Evolutionary conservation across 1,140 invertebrate genomes (phyloP).

Genomic region (Cephus cinctus): DNA sequence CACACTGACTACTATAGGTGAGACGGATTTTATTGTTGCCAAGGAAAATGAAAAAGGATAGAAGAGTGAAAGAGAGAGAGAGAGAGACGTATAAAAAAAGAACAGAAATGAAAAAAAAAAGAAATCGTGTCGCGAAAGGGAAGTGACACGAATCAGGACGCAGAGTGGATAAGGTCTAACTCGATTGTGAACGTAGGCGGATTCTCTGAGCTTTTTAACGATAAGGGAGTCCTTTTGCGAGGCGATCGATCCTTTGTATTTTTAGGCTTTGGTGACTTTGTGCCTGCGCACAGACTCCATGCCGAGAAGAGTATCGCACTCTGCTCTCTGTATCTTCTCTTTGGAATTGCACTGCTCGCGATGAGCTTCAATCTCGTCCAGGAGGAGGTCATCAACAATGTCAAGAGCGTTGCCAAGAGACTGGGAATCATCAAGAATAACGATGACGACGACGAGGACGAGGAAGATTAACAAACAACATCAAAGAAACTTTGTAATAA

Average conservation of each 20-base stretch:
- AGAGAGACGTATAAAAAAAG: no score
- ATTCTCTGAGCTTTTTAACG: no score
- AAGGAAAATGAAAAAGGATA: not conserved
- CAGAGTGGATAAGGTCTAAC: no score
- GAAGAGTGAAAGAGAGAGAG: no score
- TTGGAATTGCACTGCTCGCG: constrained; percentile 94
- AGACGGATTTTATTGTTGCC: constrained; percentile 8
- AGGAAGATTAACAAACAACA: constrained; percentile 52
- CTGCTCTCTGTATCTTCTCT: constrained; percentile 89
- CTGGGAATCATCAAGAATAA: constrained; percentile 82
- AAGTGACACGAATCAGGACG: no score
- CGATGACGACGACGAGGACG: constrained; percentile 63
- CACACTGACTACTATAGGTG: constrained; percentile 88
- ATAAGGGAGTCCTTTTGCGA: no score
- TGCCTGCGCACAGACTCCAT: constrained; percentile 79
- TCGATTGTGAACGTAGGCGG: no score
- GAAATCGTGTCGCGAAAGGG: no score
- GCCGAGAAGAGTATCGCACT: constrained; percentile 82
- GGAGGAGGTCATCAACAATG: constrained; percentile 85
- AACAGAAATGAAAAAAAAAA: no score
- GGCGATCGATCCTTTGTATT: no score
- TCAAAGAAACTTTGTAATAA: no score
- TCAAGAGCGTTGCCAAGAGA: constrained; percentile 77
- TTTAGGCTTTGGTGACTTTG: constrained; percentile 86
- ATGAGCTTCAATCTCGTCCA: constrained; percentile 99